These are phyloP conservation scores for Stichodactyla mertensii DNA, from an alignment of 64 coral and sea anemone species.

Conservation along the genomic window DNA sequence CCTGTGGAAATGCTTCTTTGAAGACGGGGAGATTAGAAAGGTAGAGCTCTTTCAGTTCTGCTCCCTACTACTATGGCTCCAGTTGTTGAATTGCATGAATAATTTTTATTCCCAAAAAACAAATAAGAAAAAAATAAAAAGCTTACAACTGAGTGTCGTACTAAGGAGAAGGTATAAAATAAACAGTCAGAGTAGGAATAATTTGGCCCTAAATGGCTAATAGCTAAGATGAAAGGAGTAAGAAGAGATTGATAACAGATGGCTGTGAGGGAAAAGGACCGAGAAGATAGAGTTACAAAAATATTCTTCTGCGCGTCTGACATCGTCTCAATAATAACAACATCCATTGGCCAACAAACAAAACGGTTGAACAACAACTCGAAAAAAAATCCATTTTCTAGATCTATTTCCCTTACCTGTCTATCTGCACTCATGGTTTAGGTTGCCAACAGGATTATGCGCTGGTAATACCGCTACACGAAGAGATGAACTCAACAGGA, in stretches of 20 bases:
- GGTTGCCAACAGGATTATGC: not conserved
- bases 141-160: not conserved
- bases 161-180: not conserved
- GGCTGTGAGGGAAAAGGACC: not conserved
- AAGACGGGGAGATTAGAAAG: not conserved
- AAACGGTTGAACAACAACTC: not conserved
- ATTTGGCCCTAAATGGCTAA: not conserved
- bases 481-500: slow-evolving; percentile 6
- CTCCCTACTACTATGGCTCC: too few relatives aligned
- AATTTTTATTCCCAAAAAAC: not conserved
- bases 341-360: not conserved
- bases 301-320: not conserved
- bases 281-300: not conserved
- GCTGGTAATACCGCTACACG: not conserved
- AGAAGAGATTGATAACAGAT: slow-evolving; percentile 9
- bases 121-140: not conserved
- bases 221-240: not conserved
- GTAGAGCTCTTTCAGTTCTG: slow-evolving; percentile 4
- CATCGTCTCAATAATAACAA: not conserved
- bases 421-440: not conserved
- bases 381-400: not conserved
- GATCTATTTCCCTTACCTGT: slow-evolving; percentile 1
- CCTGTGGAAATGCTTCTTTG: not conserved
- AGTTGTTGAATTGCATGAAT: not conserved
- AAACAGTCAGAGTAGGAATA: not conserved